A percentile compares a stretch with the other conserved stretches of the same genome.
Evolutionary conservation across 2,888 invertebrate genomes (phyloP).

Genomic region (Linnaemya vulpina): DNA sequence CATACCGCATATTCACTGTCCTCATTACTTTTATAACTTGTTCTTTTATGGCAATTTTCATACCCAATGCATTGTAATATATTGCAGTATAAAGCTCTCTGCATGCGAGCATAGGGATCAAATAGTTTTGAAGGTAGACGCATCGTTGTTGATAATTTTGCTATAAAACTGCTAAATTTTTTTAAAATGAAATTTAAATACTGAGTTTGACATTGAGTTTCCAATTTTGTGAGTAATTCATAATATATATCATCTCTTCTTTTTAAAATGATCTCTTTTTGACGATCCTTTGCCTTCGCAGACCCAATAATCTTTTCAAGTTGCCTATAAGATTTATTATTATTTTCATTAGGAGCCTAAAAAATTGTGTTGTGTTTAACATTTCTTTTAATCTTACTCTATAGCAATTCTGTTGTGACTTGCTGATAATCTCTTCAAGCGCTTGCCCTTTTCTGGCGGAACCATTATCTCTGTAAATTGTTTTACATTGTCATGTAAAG

Average conservation of each 20-base stretch:
- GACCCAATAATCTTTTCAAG: slow-evolving; percentile 76
- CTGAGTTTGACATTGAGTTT: slow-evolving; percentile 78
- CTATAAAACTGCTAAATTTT: slow-evolving; percentile 79
- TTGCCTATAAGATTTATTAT: slow-evolving; percentile 73
- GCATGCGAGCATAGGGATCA: slow-evolving; percentile 80
- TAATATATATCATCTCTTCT: slow-evolving; percentile 79
- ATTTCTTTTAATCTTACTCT: slow-evolving; percentile 69
- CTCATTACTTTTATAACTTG: slow-evolving; percentile 78
- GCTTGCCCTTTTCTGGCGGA: slow-evolving; percentile 76
- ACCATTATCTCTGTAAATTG: slow-evolving; percentile 75
- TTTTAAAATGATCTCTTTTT: slow-evolving; percentile 76
- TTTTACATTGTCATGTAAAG: slow-evolving; percentile 74
- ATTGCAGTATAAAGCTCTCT: slow-evolving; percentile 80
- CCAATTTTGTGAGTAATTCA: slow-evolving; percentile 78
- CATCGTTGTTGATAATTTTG: slow-evolving; percentile 79
- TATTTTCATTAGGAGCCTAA: background rate
- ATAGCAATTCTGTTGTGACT: slow-evolving; percentile 69
- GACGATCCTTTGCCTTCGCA: slow-evolving; percentile 76
- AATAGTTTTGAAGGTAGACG: slow-evolving; percentile 77
- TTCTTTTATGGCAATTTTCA: slow-evolving; percentile 77
- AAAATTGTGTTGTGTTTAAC: background rate
- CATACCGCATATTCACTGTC: slow-evolving; percentile 79
- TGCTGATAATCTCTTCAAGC: slow-evolving; percentile 75
- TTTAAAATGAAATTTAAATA: slow-evolving; percentile 78
- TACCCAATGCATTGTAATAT: slow-evolving; percentile 79